Evolutionary conservation across 2,113 vertebrate genomes (phyloP).

Genomic region (Solenodon paradoxus): DNA sequence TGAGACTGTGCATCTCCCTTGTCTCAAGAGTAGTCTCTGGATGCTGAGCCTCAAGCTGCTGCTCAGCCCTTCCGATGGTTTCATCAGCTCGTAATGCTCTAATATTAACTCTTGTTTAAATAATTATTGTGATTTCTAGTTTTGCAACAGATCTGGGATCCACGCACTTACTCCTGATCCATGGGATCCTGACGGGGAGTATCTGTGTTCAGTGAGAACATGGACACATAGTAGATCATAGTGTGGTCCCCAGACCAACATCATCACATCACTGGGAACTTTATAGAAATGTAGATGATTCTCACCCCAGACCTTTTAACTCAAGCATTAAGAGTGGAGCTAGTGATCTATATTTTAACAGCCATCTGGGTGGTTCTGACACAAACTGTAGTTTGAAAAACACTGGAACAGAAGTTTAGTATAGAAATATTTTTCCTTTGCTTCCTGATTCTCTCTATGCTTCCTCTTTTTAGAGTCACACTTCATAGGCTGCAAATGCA

Average conservation of each 20-base stretch:
- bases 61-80: not conserved
- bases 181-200: not conserved
- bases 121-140: not conserved
- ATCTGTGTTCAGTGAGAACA: not conserved
- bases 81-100: not conserved
- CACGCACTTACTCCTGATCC: not conserved
- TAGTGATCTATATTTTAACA: not conserved
- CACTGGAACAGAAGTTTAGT: not conserved
- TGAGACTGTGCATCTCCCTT: accelerated
- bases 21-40: not conserved
- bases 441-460: not conserved
- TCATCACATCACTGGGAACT: not conserved
- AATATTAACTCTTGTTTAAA: not conserved
- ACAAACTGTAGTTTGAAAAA: not conserved
- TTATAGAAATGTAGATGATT: not conserved
- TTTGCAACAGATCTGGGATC: not conserved
- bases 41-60: not conserved
- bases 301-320: not conserved
- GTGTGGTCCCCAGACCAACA: not conserved
- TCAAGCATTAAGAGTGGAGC: not conserved
- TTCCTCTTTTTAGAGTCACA: not conserved
- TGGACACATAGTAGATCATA: no score
- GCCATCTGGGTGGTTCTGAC: not conserved
- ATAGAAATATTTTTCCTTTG: not conserved
- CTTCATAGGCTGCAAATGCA: not conserved